A percentile compares a stretch with the other conserved stretches of the same genome.
Evolutionary conservation across 2,113 vertebrate species (phyloP).

Genomic region (Ammospiza nelsoni): DNA sequence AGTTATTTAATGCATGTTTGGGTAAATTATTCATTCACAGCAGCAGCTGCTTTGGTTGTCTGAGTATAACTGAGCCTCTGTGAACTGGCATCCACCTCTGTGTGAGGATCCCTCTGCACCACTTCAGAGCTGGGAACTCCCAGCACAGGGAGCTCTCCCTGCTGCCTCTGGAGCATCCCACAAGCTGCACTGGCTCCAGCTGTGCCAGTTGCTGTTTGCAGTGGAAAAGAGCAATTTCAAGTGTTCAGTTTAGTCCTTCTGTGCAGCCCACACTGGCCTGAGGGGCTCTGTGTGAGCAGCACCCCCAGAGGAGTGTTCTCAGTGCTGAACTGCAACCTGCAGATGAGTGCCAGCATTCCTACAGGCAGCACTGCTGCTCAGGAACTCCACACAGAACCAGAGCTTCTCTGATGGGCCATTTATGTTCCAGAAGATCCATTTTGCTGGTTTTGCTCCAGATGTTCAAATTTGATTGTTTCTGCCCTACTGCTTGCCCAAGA

Average conservation of each 20-base stretch:
- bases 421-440: neutral
- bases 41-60: neutral
- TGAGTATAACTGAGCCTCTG: neutral
- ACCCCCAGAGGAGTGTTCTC: neutral
- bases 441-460: neutral
- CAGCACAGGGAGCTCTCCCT: neutral
- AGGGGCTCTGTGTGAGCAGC: neutral
- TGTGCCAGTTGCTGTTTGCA: neutral
- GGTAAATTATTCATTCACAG: neutral
- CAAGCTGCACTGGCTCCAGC: neutral
- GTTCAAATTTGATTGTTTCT: neutral
- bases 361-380: neutral
- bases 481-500: neutral
- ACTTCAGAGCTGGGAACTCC: neutral
- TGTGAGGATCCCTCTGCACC: too few species aligned
- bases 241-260: neutral
- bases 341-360: rapidly evolving
- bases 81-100: neutral
- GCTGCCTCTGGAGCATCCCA: neutral
- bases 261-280: rapidly evolving
- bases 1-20: neutral
- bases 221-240: neutral
- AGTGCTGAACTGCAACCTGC: neutral
- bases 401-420: neutral
- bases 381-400: neutral